A percentile compares a stretch with the other conserved stretches of the same genome.
These are phyloP conservation scores for Varecia variegata DNA, from an alignment of 2,797 vertebrate genomes.

Conservation along the genomic window DNA sequence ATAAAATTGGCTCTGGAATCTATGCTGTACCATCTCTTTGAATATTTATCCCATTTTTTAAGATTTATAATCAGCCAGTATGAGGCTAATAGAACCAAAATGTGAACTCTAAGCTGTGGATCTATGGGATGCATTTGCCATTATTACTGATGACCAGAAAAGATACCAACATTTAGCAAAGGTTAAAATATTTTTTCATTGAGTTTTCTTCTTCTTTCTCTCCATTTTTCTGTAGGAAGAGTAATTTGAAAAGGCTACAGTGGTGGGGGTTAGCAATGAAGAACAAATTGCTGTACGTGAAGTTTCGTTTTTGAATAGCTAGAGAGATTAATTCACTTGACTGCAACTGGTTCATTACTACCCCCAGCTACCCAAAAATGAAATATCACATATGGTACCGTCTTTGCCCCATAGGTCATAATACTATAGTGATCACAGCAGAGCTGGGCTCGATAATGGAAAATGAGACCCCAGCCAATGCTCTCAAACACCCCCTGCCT, in stretches of 20 bases:
- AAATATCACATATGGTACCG: conserved; percentile 71
- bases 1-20: conserved; percentile 30
- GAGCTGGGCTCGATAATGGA: conserved; percentile 53
- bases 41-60: conserved; percentile 40
- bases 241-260: conserved; percentile 74
- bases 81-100: not conserved
- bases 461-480: conserved; percentile 68
- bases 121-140: not conserved
- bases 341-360: conserved; percentile 82
- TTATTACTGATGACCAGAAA: conserved; percentile 49
- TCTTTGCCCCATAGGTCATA: conserved; percentile 65
- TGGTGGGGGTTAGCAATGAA: conserved; percentile 74
- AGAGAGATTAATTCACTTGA: conserved; percentile 83
- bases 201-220: conserved; percentile 81
- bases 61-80: not conserved
- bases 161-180: conserved; percentile 69
- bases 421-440: conserved; percentile 72
- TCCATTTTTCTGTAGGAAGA: conserved; percentile 79
- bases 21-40: conserved; percentile 14
- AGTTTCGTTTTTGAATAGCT: conserved; percentile 81
- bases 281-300: conserved; percentile 78
- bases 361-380: conserved; percentile 78
- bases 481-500: not conserved
- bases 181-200: conserved; percentile 72
- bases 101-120: not conserved